Evolutionary conservation across 2,113 vertebrate species (phyloP), one percentile per base, ranked within the genome.

Genomic region (Oreochromis niloticus): DNA sequence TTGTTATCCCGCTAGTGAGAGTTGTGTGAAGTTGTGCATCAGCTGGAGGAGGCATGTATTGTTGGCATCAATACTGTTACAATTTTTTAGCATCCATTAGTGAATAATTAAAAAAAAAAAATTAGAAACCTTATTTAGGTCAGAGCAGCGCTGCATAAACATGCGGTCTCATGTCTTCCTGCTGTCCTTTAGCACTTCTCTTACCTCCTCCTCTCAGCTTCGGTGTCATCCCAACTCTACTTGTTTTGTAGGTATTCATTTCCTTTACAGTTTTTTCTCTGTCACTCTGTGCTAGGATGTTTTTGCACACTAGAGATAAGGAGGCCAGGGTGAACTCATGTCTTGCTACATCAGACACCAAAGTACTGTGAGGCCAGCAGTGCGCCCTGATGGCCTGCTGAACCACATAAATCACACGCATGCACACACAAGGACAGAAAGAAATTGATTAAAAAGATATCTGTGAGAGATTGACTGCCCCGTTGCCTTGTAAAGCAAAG

Each of bases 381-480:
- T 24, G 41, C 81, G 89, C 93, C 91, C 90, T 54, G 87, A 88
- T 88, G 87, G 87, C 88, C 83, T 57, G 88, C 92, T 85, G 87
- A 86, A 92, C 85, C 81, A 87, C 91, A 96, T 96, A 94, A 95
- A 96, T 96, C 94, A 94, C 93, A 89, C 82, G 81, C 88, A 84
- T 84, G 82, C 87, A 87, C 91, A 88, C 86, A 91, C 88, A 91
- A 92, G 94, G 93, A 93, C 95, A 92, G 91, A 82, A 82, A 93
- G 86, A 90, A 87, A 94, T 54, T 96, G 95, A 96, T 96, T 95
- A 95, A 96, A 96, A 95, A 94, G 87, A 95, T 94, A 92, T 85
- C 85, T 82, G 84, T 84, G 92, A 91, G 79, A 92, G 94, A 96
- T 96, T 96, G 95, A 96, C 93, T 92, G 82, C 92, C 89, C 48